Percentiles rank a stretch among this genome's conserved stretches.
phyloP scores from a whole-genome alignment of 2,797 vertebrate species.

The Ptychadena robeensis region DNA sequence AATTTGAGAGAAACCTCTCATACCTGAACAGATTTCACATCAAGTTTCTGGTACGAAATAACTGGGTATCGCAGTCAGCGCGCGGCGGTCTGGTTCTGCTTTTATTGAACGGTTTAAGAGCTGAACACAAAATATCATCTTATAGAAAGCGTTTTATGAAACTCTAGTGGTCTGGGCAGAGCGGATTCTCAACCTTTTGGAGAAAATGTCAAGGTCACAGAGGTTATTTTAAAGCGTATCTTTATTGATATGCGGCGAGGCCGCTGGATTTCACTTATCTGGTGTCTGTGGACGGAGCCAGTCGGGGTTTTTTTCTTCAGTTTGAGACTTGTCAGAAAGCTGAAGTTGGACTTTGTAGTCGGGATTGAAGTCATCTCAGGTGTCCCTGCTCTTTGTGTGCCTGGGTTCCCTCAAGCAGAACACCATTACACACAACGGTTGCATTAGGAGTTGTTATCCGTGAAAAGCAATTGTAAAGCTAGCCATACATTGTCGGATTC shows the following conservation, averaged over 20 bases:
- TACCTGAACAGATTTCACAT: background rate
- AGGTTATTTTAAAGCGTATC: background rate
- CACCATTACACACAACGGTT: too few relatives aligned
- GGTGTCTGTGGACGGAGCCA: background rate
- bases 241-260: background rate
- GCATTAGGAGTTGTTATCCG: too few relatives aligned
- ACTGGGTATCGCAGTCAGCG: background rate
- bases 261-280: slow-evolving; percentile 3
- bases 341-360: too few relatives aligned
- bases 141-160: slow-evolving; percentile 11
- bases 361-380: too few relatives aligned
- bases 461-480: too few relatives aligned
- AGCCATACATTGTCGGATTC: too few relatives aligned
- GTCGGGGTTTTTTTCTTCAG: background rate
- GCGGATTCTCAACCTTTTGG: slow-evolving; percentile 14
- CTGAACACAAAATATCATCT: slow-evolving; percentile 23
- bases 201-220: slow-evolving; percentile 33
- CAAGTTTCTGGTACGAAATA: background rate
- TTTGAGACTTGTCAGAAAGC: too few relatives aligned
- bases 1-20: background rate
- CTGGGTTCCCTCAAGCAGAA: too few relatives aligned
- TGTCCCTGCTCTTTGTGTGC: too few relatives aligned
- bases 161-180: background rate
- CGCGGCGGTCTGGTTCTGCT: background rate
- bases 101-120: slow-evolving; percentile 25